Evolutionary conservation across 2,888 invertebrate species (phyloP), one percentile per base, ranked within the genome.

Genomic region (Macaria notata): DNA sequence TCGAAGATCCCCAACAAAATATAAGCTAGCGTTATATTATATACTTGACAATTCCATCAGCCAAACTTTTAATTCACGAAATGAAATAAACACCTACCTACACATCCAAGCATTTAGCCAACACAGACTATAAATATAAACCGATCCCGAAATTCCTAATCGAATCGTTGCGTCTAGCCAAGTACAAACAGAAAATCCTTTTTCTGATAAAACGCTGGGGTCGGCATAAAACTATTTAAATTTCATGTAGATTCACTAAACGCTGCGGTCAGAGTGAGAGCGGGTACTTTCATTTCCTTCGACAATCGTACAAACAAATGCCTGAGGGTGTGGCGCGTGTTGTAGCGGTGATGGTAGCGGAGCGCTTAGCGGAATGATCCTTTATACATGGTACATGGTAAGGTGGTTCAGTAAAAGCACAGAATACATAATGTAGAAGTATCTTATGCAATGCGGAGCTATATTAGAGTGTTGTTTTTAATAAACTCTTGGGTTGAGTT

Each of bases 271-370:
- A 58, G 54, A 48, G 71, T 73, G 74, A 73, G 69, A 76, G 75
- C 69, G 79, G 74, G 69, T 71, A 70, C 73, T 83, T 87, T 88
- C 85, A 87, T 88, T 88, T 88, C 88, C 88, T 83, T 70, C 74
- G 69, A 75, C 75, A 79, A 70, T 76, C 79, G 73, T 76, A 79
- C 81, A 86, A 84, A 87, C 82, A 86, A 84, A 84, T 84, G 79
- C 78, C 66, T 71, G 52, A 50, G 55, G 58, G 73, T 70, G 48
- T 19, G 76, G 79, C 3, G 38, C 42, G 3, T 73, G 49, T 76
- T 49, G 0, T 0, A 73, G 82, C 79, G 80, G 65, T 4, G n/a
- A 49, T 41, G 31, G 4, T 42, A 58, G 64, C 65, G 55, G 42
- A 63, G 58, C 54, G 63, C 7, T 39, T 8, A 56, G 50, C 45